phyloP scores from a whole-genome alignment of 2,888 invertebrate species.

The Mimachlamys varia region DNA sequence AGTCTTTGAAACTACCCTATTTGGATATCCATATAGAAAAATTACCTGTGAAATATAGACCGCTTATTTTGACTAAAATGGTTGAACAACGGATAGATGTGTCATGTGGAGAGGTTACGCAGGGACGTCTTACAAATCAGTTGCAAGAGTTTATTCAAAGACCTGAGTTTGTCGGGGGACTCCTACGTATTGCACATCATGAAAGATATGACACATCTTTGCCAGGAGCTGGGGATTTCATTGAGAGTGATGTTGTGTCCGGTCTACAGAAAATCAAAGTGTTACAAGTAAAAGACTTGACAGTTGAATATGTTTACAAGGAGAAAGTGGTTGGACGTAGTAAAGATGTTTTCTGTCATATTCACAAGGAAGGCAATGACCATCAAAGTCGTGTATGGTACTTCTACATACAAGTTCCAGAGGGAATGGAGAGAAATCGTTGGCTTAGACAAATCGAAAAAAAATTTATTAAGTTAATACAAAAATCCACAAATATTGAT shows the following conservation, averaged over 20 bases:
- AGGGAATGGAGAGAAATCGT: background rate
- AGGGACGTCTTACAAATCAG: background rate
- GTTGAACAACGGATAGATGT: background rate
- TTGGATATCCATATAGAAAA: background rate
- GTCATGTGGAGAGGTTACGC: background rate
- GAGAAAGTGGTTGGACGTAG: background rate
- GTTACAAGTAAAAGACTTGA: background rate
- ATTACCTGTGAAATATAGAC: conserved; percentile 42
- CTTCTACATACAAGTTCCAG: background rate
- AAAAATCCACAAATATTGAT: background rate
- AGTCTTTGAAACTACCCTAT: conserved; percentile 32
- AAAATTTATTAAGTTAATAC: background rate
- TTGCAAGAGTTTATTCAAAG: conserved; percentile 42
- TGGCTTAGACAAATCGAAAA: background rate
- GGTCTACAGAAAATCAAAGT: conserved; percentile 36
- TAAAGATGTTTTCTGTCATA: background rate
- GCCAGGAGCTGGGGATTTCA: background rate
- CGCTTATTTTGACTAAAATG: conserved; percentile 42
- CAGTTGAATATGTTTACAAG: background rate
- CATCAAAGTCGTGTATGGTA: background rate
- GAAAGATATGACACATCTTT: background rate
- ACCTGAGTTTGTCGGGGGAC: conserved; percentile 41
- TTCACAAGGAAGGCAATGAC: background rate
- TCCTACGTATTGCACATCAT: conserved; percentile 38
- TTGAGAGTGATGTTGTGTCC: conserved; percentile 5